Evolutionary conservation across 2,797 vertebrate species (phyloP), one percentile per base, ranked within the genome.

Genomic region (Lagorchestes hirsutus): DNA sequence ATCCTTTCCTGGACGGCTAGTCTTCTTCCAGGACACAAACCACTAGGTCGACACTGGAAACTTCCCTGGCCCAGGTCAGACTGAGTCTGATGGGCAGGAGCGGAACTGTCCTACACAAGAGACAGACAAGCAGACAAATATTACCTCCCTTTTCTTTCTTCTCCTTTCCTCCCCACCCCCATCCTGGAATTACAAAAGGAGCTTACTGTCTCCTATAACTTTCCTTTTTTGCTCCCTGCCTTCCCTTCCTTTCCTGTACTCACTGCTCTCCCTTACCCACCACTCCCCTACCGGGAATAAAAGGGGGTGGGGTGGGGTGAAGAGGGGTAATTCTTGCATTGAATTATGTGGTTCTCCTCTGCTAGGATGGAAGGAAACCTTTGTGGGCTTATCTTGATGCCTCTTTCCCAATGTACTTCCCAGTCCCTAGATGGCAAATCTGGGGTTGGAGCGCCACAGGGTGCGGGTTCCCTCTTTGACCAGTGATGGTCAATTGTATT

Each of bases 21-120:
- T 96, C 40, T 82, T 95, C 96, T 57, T 1, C 87, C 92, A 95
- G 95, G 97, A 94, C 94, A 40, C 58, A 97, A 95, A 96, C 93
- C 95, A 95, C 96, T 97, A 90, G 93, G 93, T 94, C 96, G 93
- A 98, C 98, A 97, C 98, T 98, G 98, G 98, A 98, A 94, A 59
- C 54, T 95, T 74, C 96, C 95, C 96, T 91, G 82, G 94, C 92
- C 94, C 59, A 90, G 91, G 95, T 31, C 91, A 95, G 93, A 92
- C 18, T 28, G 90, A 56, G 9, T 11, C 92, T 57, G 92, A 94
- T 91, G 82, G 67, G 91, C 91, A 92, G 67, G 92, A 96, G 14
- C 67, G 29, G 95, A 97, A 97, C 93, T 95, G 87, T 95, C 62
- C n/a, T 82, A 82, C 74, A 29, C 55, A 92, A 96, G 94, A 94